Conservation (phyloP, 2,888 invertebrate genomes). For the Schizaphis graminum region DNA sequence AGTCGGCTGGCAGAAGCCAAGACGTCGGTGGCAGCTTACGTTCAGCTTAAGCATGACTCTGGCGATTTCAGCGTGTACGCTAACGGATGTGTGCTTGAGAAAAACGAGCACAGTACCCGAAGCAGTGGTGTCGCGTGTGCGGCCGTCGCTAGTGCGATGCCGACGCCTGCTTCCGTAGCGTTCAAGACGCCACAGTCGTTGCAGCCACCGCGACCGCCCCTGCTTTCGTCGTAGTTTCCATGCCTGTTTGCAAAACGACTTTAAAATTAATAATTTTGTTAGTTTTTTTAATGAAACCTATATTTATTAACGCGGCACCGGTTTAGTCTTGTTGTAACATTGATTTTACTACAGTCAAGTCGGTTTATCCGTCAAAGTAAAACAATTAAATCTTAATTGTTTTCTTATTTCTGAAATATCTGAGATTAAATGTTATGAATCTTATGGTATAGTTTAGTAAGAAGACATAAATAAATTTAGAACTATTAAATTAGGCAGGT, state of each 20-base stretch:
- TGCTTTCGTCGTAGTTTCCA: background rate
- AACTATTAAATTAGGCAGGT: no score
- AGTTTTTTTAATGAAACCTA: background rate
- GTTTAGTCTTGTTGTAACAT: no score
- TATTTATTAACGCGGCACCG: no score
- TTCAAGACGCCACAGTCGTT: no score
- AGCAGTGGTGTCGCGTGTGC: background rate
- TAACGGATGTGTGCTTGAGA: background rate
- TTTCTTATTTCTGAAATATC: no score
- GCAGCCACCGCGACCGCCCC: background rate
- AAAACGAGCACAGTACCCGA: background rate
- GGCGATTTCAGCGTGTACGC: slow-evolving; percentile 16
- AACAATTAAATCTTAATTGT: no score
- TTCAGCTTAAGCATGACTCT: background rate
- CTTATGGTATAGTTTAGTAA: no score
- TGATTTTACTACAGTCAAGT: no score
- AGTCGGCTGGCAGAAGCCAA: background rate
- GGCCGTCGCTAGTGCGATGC: background rate
- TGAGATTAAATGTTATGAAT: no score
- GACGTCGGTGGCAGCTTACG: background rate
- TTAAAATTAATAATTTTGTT: background rate
- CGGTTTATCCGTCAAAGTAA: no score
- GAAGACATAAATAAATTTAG: no score
- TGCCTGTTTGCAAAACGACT: background rate
- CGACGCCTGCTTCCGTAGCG: background rate